Evolutionary conservation across 2,113 vertebrate species (phyloP).

Genomic region (Alectura lathami): DNA sequence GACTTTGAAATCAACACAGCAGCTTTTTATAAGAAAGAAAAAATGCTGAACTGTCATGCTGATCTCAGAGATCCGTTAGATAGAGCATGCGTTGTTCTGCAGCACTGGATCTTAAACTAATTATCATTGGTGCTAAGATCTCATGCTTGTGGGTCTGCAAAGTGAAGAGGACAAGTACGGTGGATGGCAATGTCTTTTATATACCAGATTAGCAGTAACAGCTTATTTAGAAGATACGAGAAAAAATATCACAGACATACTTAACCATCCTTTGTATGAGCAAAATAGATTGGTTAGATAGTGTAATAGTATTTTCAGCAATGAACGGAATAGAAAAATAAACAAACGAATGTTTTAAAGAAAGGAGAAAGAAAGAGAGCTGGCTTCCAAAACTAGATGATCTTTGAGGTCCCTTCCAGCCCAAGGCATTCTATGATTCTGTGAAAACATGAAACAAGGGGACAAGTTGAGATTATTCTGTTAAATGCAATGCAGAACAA

Average conservation of each 20-base stretch:
- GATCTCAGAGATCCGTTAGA: background rate
- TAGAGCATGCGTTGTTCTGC: background rate
- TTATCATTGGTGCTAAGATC: background rate
- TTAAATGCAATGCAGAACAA: background rate
- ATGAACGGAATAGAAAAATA: background rate
- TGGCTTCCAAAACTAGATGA: background rate
- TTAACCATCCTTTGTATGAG: background rate
- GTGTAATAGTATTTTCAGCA: background rate
- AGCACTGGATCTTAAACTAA: background rate
- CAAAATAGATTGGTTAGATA: background rate
- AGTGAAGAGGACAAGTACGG: background rate
- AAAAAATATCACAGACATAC: background rate
- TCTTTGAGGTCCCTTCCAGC: too few relatives aligned
- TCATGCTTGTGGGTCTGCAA: background rate
- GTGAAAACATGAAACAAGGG: background rate
- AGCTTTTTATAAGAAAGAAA: background rate
- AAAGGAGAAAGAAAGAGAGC: background rate
- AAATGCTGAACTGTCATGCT: rapidly evolving
- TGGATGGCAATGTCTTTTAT: background rate
- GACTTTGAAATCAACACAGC: background rate
- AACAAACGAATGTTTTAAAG: too few relatives aligned
- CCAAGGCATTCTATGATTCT: too few relatives aligned
- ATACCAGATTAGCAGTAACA: rapidly evolving
- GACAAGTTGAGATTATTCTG: background rate
- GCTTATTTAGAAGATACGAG: background rate